phyloP scores from a whole-genome alignment of 1,140 invertebrate genomes.

The Anoplophora glabripennis region DNA sequence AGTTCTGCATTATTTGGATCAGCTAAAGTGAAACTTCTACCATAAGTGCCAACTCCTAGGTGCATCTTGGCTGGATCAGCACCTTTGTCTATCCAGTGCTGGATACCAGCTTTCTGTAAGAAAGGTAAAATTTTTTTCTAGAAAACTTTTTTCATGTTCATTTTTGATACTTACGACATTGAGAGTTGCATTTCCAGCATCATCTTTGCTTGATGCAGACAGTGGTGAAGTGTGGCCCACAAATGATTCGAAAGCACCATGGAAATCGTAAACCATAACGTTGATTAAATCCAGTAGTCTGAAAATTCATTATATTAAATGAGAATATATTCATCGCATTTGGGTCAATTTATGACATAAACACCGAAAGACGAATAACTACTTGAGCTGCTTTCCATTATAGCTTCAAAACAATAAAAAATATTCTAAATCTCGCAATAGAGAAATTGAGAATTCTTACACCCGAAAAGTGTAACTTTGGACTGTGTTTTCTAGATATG shows the following conservation, averaged over 20 bases:
- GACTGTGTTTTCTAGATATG: no score
- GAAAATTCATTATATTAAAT: conserved; percentile 17
- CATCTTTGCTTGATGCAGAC: conserved; percentile 49
- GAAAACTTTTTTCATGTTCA: background rate
- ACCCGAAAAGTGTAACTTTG: no score
- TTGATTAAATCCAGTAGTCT: no score
- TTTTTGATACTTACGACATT: conserved; percentile 45
- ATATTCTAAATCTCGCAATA: background rate
- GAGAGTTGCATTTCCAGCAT: conserved; percentile 23
- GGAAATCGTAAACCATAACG: conserved; percentile 69
- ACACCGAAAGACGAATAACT: no score
- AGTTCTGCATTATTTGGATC: conserved; percentile 15
- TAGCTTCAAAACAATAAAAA: background rate
- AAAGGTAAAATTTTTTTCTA: background rate
- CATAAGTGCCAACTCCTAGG: no score
- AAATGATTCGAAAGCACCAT: conserved; percentile 60
- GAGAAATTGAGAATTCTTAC: background rate
- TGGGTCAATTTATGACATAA: no score
- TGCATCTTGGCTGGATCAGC: no score
- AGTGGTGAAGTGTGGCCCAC: conserved; percentile 60
- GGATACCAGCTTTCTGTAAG: background rate
- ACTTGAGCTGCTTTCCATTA: background rate
- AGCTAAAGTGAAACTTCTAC: background rate
- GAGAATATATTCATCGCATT: no score
- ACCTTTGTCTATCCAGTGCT: no score